A percentile compares a stretch with the other conserved stretches of the same genome.
These are phyloP conservation scores for Cetonia aurata DNA, from an alignment of 2,888 invertebrate genomes.

Conservation along the genomic window DNA sequence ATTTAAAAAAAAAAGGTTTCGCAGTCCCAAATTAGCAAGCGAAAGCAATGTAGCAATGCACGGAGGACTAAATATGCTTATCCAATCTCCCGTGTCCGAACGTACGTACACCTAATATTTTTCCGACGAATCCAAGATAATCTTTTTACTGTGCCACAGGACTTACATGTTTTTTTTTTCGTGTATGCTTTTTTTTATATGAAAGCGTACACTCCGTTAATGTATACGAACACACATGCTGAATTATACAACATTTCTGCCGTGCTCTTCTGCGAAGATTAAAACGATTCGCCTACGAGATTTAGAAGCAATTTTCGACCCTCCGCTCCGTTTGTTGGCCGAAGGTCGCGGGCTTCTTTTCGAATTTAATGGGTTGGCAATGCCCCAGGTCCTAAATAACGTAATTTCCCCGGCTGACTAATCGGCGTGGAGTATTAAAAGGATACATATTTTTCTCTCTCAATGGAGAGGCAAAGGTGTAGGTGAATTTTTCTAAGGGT, in stretches of 20 bases:
- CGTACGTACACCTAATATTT: constrained; percentile 29
- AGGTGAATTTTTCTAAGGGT: neutral
- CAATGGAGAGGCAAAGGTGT: neutral
- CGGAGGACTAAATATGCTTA: constrained; percentile 23
- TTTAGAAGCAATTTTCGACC: constrained; percentile 16
- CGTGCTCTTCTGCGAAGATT: constrained; percentile 23
- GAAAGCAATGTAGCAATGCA: constrained; percentile 3
- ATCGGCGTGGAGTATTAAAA: constrained; percentile 6
- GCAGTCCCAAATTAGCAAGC: constrained; percentile 18
- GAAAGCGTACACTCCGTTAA: constrained; percentile 6
- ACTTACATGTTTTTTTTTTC: constrained; percentile 22
- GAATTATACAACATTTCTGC: constrained; percentile 10
- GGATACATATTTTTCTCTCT: neutral
- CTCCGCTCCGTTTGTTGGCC: neutral
- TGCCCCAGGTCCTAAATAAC: neutral
- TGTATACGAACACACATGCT: constrained; percentile 9
- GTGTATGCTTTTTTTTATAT: constrained; percentile 12
- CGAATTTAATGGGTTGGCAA: constrained; percentile 15
- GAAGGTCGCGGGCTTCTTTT: constrained; percentile 17
- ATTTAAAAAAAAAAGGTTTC: constrained; percentile 18
- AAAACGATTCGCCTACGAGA: constrained; percentile 20
- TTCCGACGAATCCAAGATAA: constrained; percentile 53
- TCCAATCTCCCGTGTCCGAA: constrained; percentile 1
- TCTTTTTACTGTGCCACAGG: constrained; percentile 62
- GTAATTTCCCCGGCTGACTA: constrained; percentile 13